These are phyloP conservation scores for Shinisaurus crocodilurus DNA, from an alignment of 2,113 vertebrate species.

Conservation along the genomic window DNA sequence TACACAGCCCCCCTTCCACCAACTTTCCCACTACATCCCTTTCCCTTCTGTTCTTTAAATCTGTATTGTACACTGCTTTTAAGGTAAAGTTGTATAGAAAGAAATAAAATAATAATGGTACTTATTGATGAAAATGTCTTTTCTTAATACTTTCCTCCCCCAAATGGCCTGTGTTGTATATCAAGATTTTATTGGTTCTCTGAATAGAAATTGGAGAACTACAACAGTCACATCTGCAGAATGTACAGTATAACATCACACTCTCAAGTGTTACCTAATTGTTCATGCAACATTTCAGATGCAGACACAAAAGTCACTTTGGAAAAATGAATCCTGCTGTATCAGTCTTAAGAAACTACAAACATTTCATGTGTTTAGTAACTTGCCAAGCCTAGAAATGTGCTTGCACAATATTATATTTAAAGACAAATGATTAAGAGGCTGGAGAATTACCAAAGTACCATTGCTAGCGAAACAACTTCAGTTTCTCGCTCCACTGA, in stretches of 20 bases:
- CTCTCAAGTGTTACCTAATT: background rate
- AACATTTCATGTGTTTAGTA: background rate
- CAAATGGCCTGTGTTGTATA: background rate
- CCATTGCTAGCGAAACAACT: slow-evolving; percentile 30
- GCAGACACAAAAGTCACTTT: fast-evolving
- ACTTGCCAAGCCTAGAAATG: slow-evolving; percentile 8
- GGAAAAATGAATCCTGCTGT: background rate
- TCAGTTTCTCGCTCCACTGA: slow-evolving; percentile 43
- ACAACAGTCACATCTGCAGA: background rate
- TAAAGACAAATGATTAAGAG: background rate
- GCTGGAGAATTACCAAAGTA: slow-evolving; percentile 29
- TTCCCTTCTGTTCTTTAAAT: background rate
- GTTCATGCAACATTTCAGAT: background rate
- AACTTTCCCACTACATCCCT: background rate
- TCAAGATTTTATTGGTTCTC: background rate
- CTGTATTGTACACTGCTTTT: background rate
- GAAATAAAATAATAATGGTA: background rate
- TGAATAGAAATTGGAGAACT: background rate
- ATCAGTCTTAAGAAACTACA: background rate
- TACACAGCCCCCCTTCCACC: background rate
- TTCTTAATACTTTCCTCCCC: background rate
- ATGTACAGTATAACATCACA: background rate
- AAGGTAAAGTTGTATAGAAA: background rate
- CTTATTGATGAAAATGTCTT: background rate
- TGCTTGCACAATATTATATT: slow-evolving; percentile 12